Conservation (phyloP, 1,140 invertebrate genomes). For the Euura lappo region DNA sequence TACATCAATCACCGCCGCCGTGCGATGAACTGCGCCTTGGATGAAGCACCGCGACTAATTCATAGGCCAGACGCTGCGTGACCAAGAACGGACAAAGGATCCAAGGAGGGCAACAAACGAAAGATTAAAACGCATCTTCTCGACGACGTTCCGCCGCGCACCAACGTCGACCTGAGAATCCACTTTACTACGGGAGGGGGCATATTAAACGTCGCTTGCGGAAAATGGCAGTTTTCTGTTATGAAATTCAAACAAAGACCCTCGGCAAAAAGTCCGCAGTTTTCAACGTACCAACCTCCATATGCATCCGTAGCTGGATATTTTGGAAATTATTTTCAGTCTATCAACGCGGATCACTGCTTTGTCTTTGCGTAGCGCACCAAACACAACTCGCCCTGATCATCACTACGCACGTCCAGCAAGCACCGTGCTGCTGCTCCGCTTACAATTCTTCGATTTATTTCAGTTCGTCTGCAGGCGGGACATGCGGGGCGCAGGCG, state of each 20-base stretch:
- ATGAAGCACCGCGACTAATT: not conserved
- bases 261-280: too few species aligned
- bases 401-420: constrained; percentile 53
- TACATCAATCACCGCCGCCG: constrained; percentile 1
- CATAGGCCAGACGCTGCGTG: not conserved
- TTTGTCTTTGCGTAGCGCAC: constrained; percentile 48
- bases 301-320: constrained; percentile 54
- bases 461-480: constrained; percentile 51
- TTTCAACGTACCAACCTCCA: constrained; percentile 48
- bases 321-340: constrained; percentile 37
- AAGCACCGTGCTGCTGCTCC: constrained; percentile 52
- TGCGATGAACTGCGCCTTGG: constrained; percentile 1
- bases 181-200: too few species aligned
- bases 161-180: too few species aligned
- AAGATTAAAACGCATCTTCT: too few species aligned
- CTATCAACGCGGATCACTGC: constrained; percentile 47
- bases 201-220: not conserved
- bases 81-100: not conserved
- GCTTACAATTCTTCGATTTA: constrained; percentile 55
- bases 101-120: not conserved
- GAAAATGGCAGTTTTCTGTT: constrained; percentile 13
- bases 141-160: too few species aligned
- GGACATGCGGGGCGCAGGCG: constrained; percentile 45
- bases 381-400: constrained; percentile 52
- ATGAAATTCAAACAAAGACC: constrained; percentile 29